These are phyloP conservation scores for Euzetes globulus DNA, from an alignment of 2,888 invertebrate species.

Conservation along the genomic window DNA sequence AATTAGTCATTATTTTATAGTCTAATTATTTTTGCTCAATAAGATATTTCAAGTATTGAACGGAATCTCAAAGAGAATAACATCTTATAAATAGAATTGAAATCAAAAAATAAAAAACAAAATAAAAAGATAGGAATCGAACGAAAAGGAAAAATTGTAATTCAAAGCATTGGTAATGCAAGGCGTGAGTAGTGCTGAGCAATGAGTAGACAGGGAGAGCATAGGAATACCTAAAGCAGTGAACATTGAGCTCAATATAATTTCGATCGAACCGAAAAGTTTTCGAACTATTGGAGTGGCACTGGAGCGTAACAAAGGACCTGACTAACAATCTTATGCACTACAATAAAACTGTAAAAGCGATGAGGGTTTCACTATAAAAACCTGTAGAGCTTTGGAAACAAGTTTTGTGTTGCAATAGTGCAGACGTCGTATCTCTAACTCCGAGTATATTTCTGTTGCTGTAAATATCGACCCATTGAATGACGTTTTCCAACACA, in stretches of 20 bases:
- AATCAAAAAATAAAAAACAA: too few species aligned
- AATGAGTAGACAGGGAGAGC: background rate
- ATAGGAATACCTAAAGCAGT: background rate
- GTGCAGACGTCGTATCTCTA: too few species aligned
- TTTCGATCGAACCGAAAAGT: background rate
- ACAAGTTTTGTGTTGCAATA: background rate
- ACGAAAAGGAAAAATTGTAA: too few species aligned
- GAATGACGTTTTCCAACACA: conserved; percentile 2
- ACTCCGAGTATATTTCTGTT: background rate
- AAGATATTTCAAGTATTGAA: too few species aligned
- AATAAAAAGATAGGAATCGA: too few species aligned
- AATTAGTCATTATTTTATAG: too few species aligned
- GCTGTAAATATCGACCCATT: background rate
- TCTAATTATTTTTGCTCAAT: too few species aligned
- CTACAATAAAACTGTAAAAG: conserved; percentile 7
- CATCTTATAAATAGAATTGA: too few species aligned
- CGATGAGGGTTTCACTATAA: background rate
- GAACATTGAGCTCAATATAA: conserved; percentile 10
- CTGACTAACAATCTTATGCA: background rate
- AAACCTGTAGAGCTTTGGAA: conserved; percentile 14
- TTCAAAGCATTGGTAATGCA: background rate
- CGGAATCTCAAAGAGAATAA: too few species aligned
- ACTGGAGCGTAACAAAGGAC: background rate
- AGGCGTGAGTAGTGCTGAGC: background rate
- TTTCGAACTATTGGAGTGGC: conserved; percentile 3